A percentile compares a stretch with the other conserved stretches of the same genome.
Evolutionary conservation across 2,113 vertebrate species (phyloP).

Genomic region (Syrmaticus mikado): DNA sequence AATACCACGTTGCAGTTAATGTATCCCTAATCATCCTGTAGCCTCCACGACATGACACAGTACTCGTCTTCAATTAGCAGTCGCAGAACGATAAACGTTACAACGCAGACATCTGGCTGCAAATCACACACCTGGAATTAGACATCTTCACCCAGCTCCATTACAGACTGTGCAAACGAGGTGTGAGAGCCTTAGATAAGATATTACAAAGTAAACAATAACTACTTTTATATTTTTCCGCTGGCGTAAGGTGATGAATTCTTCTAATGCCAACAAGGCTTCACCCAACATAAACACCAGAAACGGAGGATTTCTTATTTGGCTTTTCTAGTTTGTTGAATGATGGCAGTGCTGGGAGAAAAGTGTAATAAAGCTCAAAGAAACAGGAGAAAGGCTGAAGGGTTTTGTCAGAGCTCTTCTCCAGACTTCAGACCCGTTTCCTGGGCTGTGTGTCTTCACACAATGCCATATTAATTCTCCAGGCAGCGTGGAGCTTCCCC

Average conservation of each 20-base stretch:
- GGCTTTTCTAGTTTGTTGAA: not conserved
- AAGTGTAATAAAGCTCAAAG: not conserved
- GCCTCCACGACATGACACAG: not conserved
- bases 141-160: not conserved
- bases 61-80: not conserved
- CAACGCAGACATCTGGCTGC: not conserved
- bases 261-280: not conserved
- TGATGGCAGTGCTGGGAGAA: not conserved
- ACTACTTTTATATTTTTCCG: not conserved
- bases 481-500: not conserved
- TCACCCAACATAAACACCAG: not conserved
- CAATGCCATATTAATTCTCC: not conserved
- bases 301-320: not conserved
- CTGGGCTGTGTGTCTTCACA: not conserved
- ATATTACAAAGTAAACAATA: not conserved
- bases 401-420: not conserved
- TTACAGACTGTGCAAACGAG: not conserved
- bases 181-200: not conserved
- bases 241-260: not conserved
- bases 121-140: not conserved
- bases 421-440: not conserved
- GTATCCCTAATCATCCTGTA: not conserved
- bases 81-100: fast-evolving
- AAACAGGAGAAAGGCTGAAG: not conserved
- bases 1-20: not conserved